Percentiles rank a stretch among this genome's conserved stretches.
phyloP scores from a whole-genome alignment of 64 coral and sea anemone genomes.

The Montipora capricornis region DNA sequence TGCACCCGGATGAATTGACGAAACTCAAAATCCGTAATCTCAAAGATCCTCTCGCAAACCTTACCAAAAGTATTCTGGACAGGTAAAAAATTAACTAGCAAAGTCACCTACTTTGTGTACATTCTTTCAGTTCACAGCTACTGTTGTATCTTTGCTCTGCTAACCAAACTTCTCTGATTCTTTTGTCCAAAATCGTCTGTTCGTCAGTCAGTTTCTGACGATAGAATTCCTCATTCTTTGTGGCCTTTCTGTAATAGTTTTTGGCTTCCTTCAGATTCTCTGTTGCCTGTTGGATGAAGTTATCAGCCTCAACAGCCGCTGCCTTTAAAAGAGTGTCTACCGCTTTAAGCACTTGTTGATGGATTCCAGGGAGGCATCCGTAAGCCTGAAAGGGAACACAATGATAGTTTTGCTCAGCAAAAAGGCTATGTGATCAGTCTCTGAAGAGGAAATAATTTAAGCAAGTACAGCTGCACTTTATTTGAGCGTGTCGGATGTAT shows the following conservation, averaged over 20 bases:
- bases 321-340: constrained; percentile 50
- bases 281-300: constrained; percentile 84
- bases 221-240: constrained; percentile 67
- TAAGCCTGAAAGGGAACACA: constrained; percentile 68
- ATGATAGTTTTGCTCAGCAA: neutral
- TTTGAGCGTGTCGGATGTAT: too few species aligned
- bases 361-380: constrained; percentile 89
- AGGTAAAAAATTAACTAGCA: neutral
- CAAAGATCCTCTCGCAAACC: too few species aligned
- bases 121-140: constrained; percentile 80
- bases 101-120: constrained; percentile 79
- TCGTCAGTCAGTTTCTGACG: constrained; percentile 70
- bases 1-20: too few species aligned
- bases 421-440: too few species aligned
- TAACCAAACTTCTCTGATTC: constrained; percentile 86
- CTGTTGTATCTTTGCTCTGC: constrained; percentile 88
- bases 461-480: too few species aligned
- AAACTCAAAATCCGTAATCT: too few species aligned
- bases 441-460: too few species aligned
- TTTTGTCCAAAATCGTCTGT: constrained; percentile 67
- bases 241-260: constrained; percentile 79
- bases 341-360: constrained; percentile 55
- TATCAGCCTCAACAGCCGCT: constrained; percentile 87
- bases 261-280: constrained; percentile 91
- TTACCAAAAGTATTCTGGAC: too few species aligned